phyloP scores from a whole-genome alignment of 2,888 invertebrate species.

The Marasmarcha lunaedactyla region DNA sequence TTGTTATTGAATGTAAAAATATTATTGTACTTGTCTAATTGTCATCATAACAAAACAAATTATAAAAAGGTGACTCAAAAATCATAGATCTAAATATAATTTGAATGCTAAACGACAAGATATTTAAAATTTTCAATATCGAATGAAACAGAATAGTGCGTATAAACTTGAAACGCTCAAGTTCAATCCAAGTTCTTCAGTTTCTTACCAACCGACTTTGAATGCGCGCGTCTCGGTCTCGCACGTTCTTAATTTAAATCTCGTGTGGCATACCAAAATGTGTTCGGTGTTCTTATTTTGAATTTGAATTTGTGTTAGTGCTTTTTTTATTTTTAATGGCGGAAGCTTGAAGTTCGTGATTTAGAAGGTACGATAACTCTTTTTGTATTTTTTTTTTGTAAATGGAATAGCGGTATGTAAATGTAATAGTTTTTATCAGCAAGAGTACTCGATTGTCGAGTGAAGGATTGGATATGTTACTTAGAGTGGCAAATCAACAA shows the following conservation, averaged over 20 bases:
- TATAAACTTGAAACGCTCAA: constrained; percentile 18
- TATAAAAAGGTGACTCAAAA: no score
- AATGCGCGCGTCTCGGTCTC: constrained; percentile 10
- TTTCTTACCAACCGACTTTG: constrained; percentile 8
- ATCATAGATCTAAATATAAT: no score
- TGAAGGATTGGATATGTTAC: no score
- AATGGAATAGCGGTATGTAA: neutral
- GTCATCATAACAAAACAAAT: no score
- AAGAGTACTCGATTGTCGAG: no score
- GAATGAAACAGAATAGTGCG: no score
- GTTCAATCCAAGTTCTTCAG: constrained; percentile 13
- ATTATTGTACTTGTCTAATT: no score
- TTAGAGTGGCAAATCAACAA: no score
- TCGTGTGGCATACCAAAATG: constrained; percentile 12
- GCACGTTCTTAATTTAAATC: neutral
- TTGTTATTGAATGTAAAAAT: no score
- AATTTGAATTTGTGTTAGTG: constrained; percentile 5
- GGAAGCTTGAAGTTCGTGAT: neutral
- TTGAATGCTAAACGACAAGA: no score
- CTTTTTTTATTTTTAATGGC: constrained; percentile 1
- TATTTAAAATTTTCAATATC: no score
- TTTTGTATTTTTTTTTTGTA: neutral
- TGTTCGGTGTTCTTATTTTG: constrained; percentile 6
- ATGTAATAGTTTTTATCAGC: neutral
- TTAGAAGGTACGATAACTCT: neutral